Evolutionary conservation across 1,140 invertebrate species (phyloP).

Genomic region (Holcopasites calliopsidis): DNA sequence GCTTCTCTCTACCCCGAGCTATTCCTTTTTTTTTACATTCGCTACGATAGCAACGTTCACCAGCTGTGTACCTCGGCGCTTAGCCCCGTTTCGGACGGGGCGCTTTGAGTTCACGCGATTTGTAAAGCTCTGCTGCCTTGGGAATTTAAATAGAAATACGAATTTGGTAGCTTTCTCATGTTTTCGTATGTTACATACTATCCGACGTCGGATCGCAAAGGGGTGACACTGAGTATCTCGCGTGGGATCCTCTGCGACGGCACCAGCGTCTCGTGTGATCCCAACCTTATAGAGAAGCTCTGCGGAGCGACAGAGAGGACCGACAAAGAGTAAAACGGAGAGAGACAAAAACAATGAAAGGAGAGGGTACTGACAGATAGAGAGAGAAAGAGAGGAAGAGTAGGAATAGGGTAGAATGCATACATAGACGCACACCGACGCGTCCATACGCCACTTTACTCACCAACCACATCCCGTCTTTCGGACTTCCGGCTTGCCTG

Average conservation of each 20-base stretch:
- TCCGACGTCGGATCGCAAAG: no score
- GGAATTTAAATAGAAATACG: no score
- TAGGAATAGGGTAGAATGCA: neutral
- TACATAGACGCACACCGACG: slow-evolving; percentile 23
- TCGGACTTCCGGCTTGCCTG: slow-evolving; percentile 59
- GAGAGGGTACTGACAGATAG: neutral
- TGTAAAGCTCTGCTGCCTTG: no score
- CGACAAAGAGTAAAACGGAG: neutral
- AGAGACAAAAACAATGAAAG: neutral
- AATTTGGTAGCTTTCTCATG: no score
- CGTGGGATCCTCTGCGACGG: no score
- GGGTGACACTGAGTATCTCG: no score
- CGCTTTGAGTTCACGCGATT: no score
- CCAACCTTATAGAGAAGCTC: slow-evolving; percentile 38
- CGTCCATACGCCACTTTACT: slow-evolving; percentile 52
- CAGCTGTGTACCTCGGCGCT: slow-evolving; percentile 51
- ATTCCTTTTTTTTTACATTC: slow-evolving; percentile 9
- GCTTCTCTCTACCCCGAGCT: slow-evolving; percentile 12
- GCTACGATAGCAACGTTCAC: slow-evolving; percentile 52
- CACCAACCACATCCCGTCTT: slow-evolving; percentile 64
- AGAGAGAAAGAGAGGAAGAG: neutral
- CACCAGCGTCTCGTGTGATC: no score
- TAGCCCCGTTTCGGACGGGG: no score
- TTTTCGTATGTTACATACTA: no score
- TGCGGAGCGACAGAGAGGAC: slow-evolving; percentile 2